phyloP scores from a whole-genome alignment of 2,888 invertebrate genomes.

The Noctuana brunneofusca region DNA sequence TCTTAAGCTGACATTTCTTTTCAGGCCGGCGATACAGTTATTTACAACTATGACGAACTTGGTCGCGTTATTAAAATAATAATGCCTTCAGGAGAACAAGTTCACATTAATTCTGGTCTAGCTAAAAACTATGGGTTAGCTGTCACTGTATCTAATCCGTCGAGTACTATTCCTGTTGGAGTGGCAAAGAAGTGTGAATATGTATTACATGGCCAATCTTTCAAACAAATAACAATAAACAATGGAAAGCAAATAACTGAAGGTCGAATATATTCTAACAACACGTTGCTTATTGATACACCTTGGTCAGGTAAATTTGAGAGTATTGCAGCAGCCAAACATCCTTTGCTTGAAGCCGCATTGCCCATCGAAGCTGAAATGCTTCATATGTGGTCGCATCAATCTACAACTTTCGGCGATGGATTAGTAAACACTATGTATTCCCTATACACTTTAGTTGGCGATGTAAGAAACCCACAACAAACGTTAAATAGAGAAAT shows the following conservation, averaged over 20 bases:
- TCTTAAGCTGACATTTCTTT: conserved; percentile 35
- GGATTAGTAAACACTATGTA: conserved; percentile 89
- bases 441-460: conserved; percentile 91
- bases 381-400: conserved; percentile 94
- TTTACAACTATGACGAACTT: conserved; percentile 95
- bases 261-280: conserved; percentile 90
- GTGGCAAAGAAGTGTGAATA: conserved; percentile 83
- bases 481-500: conserved; percentile 92
- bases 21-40: conserved; percentile 92
- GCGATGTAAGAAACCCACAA: conserved; percentile 92
- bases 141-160: conserved; percentile 85
- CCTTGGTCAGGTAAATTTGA: conserved; percentile 89
- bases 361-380: conserved; percentile 94
- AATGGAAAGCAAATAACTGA: conserved; percentile 88
- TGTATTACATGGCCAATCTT: conserved; percentile 84
- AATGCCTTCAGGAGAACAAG: conserved; percentile 95
- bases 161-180: conserved; percentile 79
- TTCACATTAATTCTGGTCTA: conserved; percentile 90
- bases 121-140: conserved; percentile 90
- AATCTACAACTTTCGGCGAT: conserved; percentile 90
- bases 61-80: conserved; percentile 94
- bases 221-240: conserved; percentile 86
- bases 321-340: conserved; percentile 90
- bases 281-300: conserved; percentile 88
- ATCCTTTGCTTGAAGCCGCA: conserved; percentile 91